phyloP scores from a whole-genome alignment of 30 jellyfish, hydroid and myxozoan species.

The Pelagia noctiluca region DNA sequence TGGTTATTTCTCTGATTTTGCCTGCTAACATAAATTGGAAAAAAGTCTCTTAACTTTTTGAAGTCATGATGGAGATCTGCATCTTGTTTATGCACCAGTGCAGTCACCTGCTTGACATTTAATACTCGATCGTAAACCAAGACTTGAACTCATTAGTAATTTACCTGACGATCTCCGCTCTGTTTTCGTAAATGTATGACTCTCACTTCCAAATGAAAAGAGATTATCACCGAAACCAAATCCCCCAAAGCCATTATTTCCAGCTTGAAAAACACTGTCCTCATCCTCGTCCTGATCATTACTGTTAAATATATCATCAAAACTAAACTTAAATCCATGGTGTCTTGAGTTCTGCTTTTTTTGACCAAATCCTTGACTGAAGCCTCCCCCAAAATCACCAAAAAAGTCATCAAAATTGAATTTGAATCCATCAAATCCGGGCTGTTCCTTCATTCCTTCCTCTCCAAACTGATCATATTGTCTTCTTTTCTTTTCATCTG shows the following conservation, averaged over 20 bases:
- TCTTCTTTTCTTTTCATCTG: conserved; percentile 93
- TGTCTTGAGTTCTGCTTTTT: conserved; percentile 24
- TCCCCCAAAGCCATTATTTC: conserved; percentile 68
- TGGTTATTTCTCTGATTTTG: too few species aligned
- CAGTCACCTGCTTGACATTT: too few species aligned
- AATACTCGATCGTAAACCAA: too few species aligned
- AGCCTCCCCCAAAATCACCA: conserved; percentile 69
- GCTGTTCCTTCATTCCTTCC: conserved; percentile 94
- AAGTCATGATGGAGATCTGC: too few species aligned
- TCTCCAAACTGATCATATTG: conserved; percentile 96
- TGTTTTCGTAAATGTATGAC: conserved; percentile 37
- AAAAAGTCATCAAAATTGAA: conserved; percentile 92
- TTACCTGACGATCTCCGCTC: conserved; percentile 60
- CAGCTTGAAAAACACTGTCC: conserved; percentile 77
- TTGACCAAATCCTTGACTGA: conserved; percentile 6
- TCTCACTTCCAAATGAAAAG: conserved; percentile 63
- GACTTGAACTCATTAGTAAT: too few species aligned
- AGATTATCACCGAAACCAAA: conserved; percentile 83
- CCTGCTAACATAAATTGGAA: too few species aligned
- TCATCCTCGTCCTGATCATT: conserved; percentile 79
- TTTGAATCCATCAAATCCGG: conserved; percentile 93
- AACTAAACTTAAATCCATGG: conserved; percentile 56
- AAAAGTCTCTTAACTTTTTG: too few species aligned
- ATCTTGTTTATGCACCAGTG: too few species aligned
- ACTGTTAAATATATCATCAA: conserved; percentile 42